These are phyloP conservation scores for Epinotia nisella DNA, from an alignment of 2,888 invertebrate species.

Conservation along the genomic window DNA sequence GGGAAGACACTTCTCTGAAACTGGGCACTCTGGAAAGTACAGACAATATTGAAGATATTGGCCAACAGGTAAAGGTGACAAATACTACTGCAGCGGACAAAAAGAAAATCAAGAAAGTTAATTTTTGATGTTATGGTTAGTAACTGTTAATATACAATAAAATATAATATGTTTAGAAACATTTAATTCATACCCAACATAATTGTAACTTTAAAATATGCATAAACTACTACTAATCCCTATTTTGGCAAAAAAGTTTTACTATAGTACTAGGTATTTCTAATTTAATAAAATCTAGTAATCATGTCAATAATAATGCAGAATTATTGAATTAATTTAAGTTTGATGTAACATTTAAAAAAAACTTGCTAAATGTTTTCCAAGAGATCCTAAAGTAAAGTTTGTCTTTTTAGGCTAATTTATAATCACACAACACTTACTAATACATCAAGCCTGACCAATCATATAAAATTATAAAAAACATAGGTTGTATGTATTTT, in stretches of 20 bases:
- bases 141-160: conserved; percentile 1
- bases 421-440: neutral
- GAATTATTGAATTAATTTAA: neutral
- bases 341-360: conserved; percentile 18
- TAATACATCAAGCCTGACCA: neutral
- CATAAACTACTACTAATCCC: neutral
- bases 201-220: neutral
- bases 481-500: neutral
- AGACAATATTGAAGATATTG: conserved; percentile 76
- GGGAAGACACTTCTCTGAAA: conserved; percentile 76
- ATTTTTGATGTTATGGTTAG: conserved; percentile 58
- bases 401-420: conserved; percentile 32
- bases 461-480: neutral
- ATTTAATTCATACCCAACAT: conserved; percentile 23
- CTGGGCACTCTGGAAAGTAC: conserved; percentile 70
- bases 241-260: neutral
- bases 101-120: conserved; percentile 79
- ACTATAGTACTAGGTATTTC: neutral
- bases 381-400: conserved; percentile 25
- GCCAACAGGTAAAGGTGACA: conserved; percentile 53
- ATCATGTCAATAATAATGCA: neutral
- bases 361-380: conserved; percentile 16
- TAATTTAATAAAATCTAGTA: neutral
- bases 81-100: conserved; percentile 54
- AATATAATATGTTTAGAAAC: conserved; percentile 8